phyloP scores from a whole-genome alignment of 2,888 invertebrate genomes.

The Cephonodes hylas region DNA sequence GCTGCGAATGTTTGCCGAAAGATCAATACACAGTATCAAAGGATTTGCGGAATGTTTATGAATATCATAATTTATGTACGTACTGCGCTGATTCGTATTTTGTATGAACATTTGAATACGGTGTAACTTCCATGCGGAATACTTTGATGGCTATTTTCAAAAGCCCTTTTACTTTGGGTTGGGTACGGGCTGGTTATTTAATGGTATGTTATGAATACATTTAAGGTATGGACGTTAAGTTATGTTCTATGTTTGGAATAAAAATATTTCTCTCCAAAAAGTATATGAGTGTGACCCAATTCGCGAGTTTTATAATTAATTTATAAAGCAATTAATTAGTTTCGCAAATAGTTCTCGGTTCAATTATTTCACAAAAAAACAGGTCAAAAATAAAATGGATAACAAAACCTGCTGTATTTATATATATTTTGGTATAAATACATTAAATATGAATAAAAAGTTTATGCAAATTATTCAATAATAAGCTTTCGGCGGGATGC shows the following conservation, averaged over 20 bases:
- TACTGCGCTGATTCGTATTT: neutral
- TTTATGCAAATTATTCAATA: neutral
- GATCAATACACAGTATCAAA: constrained; percentile 33
- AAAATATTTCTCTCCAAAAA: neutral
- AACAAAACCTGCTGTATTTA: neutral
- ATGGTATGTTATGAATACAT: neutral
- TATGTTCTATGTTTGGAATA: neutral
- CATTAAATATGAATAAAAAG: neutral
- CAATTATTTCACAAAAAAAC: too few species aligned
- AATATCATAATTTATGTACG: constrained; percentile 31
- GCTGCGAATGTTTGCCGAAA: constrained; percentile 20
- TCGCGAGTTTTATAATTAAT: too few species aligned
- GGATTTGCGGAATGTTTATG: constrained; percentile 30
- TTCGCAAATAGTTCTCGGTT: too few species aligned
- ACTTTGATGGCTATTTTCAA: constrained; percentile 3
- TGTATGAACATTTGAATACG: neutral
- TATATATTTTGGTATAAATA: neutral
- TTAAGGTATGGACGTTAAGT: neutral
- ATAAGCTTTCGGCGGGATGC: neutral
- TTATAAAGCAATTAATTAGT: too few species aligned
- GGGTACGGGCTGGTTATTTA: neutral
- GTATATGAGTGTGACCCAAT: too few species aligned
- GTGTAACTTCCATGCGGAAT: constrained; percentile 1
- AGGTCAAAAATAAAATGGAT: too few species aligned
- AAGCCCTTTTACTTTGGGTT: neutral